phyloP scores from a whole-genome alignment of 2,888 invertebrate species.

The Deilephila porcellus region DNA sequence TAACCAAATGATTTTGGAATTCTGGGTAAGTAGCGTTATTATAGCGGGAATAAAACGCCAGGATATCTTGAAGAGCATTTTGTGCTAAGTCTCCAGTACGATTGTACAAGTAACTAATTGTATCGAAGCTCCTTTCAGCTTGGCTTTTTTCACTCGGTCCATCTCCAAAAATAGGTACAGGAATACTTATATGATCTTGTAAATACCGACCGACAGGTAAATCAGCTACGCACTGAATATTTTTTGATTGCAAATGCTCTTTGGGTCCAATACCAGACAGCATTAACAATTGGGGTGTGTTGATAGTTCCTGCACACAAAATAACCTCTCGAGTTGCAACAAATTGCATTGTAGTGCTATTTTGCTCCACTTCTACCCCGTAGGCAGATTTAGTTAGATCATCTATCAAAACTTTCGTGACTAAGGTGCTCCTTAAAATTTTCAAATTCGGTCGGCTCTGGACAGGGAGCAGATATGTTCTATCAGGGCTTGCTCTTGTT shows the following conservation, averaged over 20 bases:
- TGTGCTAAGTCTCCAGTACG: constrained; percentile 80
- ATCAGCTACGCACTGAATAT: constrained; percentile 65
- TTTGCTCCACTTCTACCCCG: constrained; percentile 40
- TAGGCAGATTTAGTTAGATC: constrained; percentile 26
- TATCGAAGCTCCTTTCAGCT: constrained; percentile 55
- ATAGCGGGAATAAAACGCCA: constrained; percentile 54
- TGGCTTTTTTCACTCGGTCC: constrained; percentile 51
- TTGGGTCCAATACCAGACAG: constrained; percentile 81
- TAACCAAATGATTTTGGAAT: constrained; percentile 55
- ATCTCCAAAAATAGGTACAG: constrained; percentile 63
- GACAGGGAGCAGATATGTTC: constrained; percentile 67
- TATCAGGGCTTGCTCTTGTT: constrained; percentile 84
- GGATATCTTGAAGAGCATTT: constrained; percentile 82
- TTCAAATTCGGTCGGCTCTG: constrained; percentile 42
- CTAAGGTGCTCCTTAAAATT: constrained; percentile 35
- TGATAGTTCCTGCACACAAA: constrained; percentile 75
- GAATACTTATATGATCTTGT: constrained; percentile 78
- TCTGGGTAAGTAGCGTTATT: constrained; percentile 59
- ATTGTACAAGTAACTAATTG: constrained; percentile 77
- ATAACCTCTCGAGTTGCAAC: constrained; percentile 60
- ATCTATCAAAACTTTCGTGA: constrained; percentile 38
- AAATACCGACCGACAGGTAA: constrained; percentile 80
- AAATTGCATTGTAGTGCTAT: constrained; percentile 27
- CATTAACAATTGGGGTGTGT: constrained; percentile 80
- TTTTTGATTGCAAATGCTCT: constrained; percentile 60